Percentiles rank a stretch among this genome's conserved stretches.
These are phyloP conservation scores for Nothura maculosa DNA, from an alignment of 2,797 vertebrate genomes.

Conservation along the genomic window DNA sequence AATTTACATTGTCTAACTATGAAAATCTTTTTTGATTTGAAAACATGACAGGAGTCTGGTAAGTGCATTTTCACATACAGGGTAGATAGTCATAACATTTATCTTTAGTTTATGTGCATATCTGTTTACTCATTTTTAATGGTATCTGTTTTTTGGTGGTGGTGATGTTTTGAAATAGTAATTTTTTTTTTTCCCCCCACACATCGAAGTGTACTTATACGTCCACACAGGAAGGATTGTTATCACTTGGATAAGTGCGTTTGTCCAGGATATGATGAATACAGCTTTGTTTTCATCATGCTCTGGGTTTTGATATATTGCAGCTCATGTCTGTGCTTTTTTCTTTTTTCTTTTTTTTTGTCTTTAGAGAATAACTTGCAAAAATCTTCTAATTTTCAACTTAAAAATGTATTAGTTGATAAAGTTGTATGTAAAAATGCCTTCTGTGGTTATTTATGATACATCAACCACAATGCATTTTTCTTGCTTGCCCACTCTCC, in stretches of 20 bases:
- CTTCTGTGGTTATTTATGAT: neutral
- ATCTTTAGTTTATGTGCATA: neutral
- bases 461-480: neutral
- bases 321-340: neutral
- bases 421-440: neutral
- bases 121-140: neutral
- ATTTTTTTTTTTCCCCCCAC: neutral
- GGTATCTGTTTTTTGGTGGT: rapidly evolving
- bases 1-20: neutral
- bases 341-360: neutral
- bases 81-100: neutral
- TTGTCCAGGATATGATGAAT: neutral
- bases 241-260: neutral
- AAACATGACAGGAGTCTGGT: neutral
- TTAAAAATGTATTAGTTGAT: neutral
- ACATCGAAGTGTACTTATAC: neutral
- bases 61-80: neutral
- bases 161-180: neutral
- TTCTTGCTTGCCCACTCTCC: neutral
- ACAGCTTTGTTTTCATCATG: neutral
- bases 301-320: neutral
- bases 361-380: neutral
- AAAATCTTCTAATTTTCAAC: neutral
- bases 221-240: neutral
- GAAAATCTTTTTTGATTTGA: neutral